Conservation (phyloP, 2,888 invertebrate species). For the Chydorus sphaericus region DNA sequence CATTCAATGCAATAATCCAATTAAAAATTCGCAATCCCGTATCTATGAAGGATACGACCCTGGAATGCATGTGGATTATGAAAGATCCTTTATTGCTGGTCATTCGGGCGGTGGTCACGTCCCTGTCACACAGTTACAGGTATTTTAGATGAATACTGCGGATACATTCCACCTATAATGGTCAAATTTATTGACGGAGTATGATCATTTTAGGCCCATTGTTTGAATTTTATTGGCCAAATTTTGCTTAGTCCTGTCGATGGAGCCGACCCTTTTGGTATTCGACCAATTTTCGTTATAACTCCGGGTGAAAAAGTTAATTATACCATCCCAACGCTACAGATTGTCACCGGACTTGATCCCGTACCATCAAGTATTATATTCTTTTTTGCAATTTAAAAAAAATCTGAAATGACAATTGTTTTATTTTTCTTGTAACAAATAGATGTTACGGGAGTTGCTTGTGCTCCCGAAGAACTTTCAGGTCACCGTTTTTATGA, state of each 20-base stretch:
- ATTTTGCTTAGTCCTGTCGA: constrained; percentile 22
- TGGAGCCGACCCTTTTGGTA: constrained; percentile 19
- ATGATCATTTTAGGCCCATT: too few species aligned
- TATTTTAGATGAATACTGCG: too few species aligned
- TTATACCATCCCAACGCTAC: constrained; percentile 20
- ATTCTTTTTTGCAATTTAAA: too few species aligned
- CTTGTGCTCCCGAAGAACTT: constrained; percentile 21
- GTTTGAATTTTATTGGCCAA: constrained; percentile 19
- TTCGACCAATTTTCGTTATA: constrained; percentile 17
- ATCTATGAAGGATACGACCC: not conserved
- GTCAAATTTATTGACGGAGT: not conserved
- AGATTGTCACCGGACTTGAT: constrained; percentile 20
- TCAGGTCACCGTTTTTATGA: constrained; percentile 21
- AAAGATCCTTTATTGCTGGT: not conserved
- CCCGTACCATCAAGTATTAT: constrained; percentile 15
- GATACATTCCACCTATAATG: too few species aligned
- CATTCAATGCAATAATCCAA: too few species aligned
- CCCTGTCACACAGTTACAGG: constrained; percentile 6
- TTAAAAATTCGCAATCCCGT: too few species aligned
- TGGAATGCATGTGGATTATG: constrained; percentile 9
- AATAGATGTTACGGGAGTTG: not conserved
- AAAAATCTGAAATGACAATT: too few species aligned
- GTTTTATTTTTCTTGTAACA: not conserved
- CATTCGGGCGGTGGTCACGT: constrained; percentile 19
- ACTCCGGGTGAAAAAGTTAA: constrained; percentile 19